Evolutionary conservation across 2,113 vertebrate species (phyloP), one percentile per base, ranked within the genome.

Genomic region (Baryphthengus martii): DNA sequence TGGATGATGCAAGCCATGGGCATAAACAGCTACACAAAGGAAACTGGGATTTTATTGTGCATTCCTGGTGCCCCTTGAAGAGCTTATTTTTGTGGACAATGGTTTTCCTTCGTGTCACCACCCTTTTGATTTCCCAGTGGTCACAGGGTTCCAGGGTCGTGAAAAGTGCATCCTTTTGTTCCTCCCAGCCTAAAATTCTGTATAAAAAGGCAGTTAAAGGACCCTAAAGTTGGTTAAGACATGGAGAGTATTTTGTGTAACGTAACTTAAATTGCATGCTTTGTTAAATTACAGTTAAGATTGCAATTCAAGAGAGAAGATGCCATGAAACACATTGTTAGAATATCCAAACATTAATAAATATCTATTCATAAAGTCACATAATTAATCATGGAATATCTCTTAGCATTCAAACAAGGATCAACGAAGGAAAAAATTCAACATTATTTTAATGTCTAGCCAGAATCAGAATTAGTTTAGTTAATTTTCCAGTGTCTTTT

Each of bases 141-240:
- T 95, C 96, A 91, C 94, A 95, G 94, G 93, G 96, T 95, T 96
- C 96, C 92, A 97, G 92, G 97, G 97, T 98, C 96, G 82, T 85
- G 90, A 95, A 97, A 96, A 97, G 97, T 97, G 92, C 97, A 97
- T 94, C 93, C 92, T 92, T 96, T 97, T 97, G 93, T 97, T 85
- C 62, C 80, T 80, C 72, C 59, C 33, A 91, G 90, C 87, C 89
- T 95, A 95, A 94, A 94, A 93, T 95, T 96, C 91, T 58, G 16
- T 89, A 62, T 88, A 79, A 95, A 95, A 96, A 91, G 68, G 62
- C 76, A 45, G 82, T 56, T 73, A 92, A 96, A 93, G 62, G 85
- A 93, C 66, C 71, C 77, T 94, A 88, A 95, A 95, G 89, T 90
- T 95, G 79, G 90, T 81, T 42, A 93, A 95, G 55, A 40, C 74